A percentile compares a stretch with the other conserved stretches of the same genome.
phyloP scores from a whole-genome alignment of 2,888 invertebrate genomes.

The Brassicogethes aeneus region DNA sequence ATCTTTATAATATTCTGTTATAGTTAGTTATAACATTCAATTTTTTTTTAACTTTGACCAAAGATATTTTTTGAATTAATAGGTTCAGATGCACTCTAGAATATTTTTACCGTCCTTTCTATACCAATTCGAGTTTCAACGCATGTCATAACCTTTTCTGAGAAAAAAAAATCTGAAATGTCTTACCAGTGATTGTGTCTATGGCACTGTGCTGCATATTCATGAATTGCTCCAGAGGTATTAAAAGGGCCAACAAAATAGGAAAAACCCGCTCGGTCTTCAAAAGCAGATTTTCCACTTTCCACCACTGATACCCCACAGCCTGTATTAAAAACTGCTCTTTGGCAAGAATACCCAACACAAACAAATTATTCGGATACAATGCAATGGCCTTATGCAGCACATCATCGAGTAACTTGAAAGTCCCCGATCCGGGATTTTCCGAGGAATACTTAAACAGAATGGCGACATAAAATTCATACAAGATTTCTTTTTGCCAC shows the following conservation, averaged over 20 bases:
- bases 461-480: conserved; percentile 38
- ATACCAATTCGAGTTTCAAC: too few relatives aligned
- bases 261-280: conserved; percentile 41
- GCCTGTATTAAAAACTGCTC: conserved; percentile 37
- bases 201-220: conserved; percentile 28
- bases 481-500: conserved; percentile 39
- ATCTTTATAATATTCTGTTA: too few relatives aligned
- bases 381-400: conserved; percentile 38
- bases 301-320: conserved; percentile 45
- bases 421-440: conserved; percentile 34
- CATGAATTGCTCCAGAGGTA: conserved; percentile 33
- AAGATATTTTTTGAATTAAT: too few relatives aligned
- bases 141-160: too few relatives aligned
- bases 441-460: conserved; percentile 33
- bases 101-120: too few relatives aligned
- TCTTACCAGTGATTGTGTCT: conserved; percentile 34
- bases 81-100: too few relatives aligned
- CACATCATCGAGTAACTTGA: conserved; percentile 37
- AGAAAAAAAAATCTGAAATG: too few relatives aligned
- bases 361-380: conserved; percentile 51
- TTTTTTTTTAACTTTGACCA: too few relatives aligned
- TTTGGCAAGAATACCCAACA: conserved; percentile 45
- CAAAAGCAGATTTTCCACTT: conserved; percentile 40
- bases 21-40: too few relatives aligned
- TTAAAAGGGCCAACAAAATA: conserved; percentile 41